Conservation (phyloP, 2,888 invertebrate species). For the Melanargia galathea region DNA sequence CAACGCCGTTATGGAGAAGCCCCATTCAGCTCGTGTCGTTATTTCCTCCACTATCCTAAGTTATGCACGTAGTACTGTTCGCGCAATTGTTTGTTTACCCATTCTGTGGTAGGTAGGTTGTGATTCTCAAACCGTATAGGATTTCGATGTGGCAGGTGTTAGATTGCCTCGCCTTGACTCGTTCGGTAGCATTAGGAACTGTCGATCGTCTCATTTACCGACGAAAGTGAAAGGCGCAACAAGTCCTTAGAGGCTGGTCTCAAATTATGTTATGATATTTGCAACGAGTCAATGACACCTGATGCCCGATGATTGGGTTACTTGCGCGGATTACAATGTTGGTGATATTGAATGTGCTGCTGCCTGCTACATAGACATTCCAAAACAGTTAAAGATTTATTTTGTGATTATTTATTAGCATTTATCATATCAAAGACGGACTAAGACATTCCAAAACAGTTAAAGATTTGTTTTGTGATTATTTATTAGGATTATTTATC, state of each 20-base stretch:
- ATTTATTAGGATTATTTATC: too few relatives aligned
- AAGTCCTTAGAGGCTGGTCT: conserved; percentile 34
- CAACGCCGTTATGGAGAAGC: conserved; percentile 64
- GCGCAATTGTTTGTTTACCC: conserved; percentile 69
- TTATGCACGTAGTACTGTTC: conserved; percentile 60
- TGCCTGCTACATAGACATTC: background rate
- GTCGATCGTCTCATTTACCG: conserved; percentile 52
- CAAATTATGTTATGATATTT: conserved; percentile 33
- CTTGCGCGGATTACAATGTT: conserved; percentile 3
- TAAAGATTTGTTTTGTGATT: too few relatives aligned
- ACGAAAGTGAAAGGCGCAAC: conserved; percentile 58
- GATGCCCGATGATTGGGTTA: conserved; percentile 19
- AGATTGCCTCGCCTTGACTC: conserved; percentile 51
- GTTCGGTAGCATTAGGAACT: conserved; percentile 49
- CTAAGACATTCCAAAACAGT: too few relatives aligned
- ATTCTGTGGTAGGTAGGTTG: conserved; percentile 57
- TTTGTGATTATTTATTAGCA: background rate
- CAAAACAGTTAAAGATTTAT: background rate
- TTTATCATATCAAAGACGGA: too few relatives aligned
- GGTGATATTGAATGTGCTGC: background rate
- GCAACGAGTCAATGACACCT: conserved; percentile 23
- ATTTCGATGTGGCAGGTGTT: conserved; percentile 47
- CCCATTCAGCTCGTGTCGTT: conserved; percentile 59
- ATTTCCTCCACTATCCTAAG: conserved; percentile 63
- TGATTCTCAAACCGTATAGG: conserved; percentile 55